Conservation (phyloP, 2,797 vertebrate genomes). For the Acropternis orthonyx region DNA sequence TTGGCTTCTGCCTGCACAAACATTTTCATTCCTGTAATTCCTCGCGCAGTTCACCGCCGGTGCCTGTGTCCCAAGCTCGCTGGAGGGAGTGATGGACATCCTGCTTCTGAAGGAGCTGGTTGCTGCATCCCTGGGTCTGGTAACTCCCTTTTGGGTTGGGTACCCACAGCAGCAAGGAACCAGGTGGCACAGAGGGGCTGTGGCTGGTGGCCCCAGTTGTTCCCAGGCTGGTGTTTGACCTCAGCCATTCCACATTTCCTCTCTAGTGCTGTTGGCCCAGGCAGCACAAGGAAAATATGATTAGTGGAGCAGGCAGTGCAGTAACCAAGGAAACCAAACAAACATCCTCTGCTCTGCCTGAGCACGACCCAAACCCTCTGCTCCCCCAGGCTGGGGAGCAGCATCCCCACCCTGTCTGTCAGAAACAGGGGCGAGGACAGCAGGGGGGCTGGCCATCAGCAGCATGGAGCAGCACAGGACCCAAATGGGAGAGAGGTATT, state of each 20-base stretch:
- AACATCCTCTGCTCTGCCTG: slow-evolving; percentile 44
- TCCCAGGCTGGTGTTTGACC: slow-evolving; percentile 49
- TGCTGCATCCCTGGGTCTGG: not conserved
- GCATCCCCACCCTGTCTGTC: slow-evolving; percentile 36
- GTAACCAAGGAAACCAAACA: slow-evolving; percentile 74
- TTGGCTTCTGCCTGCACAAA: slow-evolving; percentile 55
- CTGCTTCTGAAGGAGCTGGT: not conserved
- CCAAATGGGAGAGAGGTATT: accelerated
- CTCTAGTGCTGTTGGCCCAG: slow-evolving; percentile 12
- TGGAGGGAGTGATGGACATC: not conserved
- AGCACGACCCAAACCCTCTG: not conserved
- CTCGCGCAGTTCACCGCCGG: not conserved
- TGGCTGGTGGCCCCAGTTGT: not conserved
- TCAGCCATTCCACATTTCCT: slow-evolving; percentile 10
- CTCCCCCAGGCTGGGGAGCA: slow-evolving; percentile 3
- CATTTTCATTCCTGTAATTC: slow-evolving; percentile 60
- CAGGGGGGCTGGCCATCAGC: not conserved
- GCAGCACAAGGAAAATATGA: slow-evolving; percentile 57
- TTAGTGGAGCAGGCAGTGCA: slow-evolving; percentile 17
- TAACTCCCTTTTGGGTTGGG: not conserved
- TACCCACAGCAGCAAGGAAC: not conserved
- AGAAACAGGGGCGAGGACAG: not conserved
- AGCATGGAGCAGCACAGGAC: not conserved
- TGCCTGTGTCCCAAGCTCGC: not conserved
- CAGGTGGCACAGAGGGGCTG: not conserved